Evolutionary conservation across 2,113 vertebrate species (phyloP).

Genomic region (Pangasianodon gigas): DNA sequence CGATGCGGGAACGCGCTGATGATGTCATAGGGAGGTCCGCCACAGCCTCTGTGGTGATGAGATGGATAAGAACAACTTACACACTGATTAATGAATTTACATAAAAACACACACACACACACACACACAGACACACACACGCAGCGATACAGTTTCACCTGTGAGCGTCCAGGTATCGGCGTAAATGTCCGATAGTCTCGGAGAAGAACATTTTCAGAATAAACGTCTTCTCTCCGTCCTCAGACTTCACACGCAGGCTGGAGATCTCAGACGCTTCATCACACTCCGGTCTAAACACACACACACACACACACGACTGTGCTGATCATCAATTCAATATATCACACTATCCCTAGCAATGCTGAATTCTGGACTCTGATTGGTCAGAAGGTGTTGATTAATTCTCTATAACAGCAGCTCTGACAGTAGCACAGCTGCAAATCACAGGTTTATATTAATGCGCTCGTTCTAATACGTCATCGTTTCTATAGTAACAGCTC

Average conservation of each 20-base stretch:
- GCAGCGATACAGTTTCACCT: conserved; percentile 68
- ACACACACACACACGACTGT: neutral
- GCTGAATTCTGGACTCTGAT: too few relatives aligned
- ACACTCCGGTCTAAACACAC: conserved; percentile 47
- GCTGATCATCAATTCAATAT: neutral
- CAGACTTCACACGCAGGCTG: conserved; percentile 82
- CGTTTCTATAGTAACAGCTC: too few relatives aligned
- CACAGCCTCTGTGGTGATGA: conserved; percentile 67
- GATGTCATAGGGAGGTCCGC: conserved; percentile 77
- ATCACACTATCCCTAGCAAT: too few relatives aligned
- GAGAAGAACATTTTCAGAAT: conserved; percentile 76
- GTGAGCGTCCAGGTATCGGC: conserved; percentile 71
- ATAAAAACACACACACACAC: neutral
- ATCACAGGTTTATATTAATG: too few relatives aligned
- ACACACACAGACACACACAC: neutral
- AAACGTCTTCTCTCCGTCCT: conserved; percentile 78
- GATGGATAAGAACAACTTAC: neutral
- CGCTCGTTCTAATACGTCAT: too few relatives aligned
- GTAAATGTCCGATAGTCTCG: conserved; percentile 82
- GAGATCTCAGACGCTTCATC: conserved; percentile 47
- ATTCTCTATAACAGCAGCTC: too few relatives aligned
- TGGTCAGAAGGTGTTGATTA: too few relatives aligned
- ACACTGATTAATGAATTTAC: neutral
- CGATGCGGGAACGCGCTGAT: conserved; percentile 78
- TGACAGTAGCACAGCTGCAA: too few relatives aligned